Base-by-base conservation (phyloP, 2,113 vertebrate genomes). In the Percopsis transmontana region DNA sequence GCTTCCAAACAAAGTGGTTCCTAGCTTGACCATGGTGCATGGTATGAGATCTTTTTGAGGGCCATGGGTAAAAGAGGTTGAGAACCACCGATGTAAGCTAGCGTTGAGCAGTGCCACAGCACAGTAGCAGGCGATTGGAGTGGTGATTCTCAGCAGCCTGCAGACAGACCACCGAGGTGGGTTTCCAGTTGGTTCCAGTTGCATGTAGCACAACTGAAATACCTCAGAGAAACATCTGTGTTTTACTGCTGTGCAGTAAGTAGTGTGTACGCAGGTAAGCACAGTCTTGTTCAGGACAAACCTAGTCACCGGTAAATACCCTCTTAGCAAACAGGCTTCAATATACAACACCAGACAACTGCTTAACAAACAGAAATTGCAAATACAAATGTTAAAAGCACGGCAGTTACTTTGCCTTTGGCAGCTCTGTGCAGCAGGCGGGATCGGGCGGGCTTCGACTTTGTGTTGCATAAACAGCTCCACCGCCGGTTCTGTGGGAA, bases 81-180 rank as follows among this genome's bases (percentile, higher is more conserved):
- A 4, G 5, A 33, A 7, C 5, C 27, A 33, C 27, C 5, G 27
- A 33, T 6, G 27, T 33, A 7, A 4, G 8, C 27, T 33, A 33
- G 27, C 8, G 27, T 33, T 33, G 27, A 33, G 27, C 27, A 33
- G 5, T 7, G 27, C 5, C 8, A 33, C 27, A 33, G 27, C 8
- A 33, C 27, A 33, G 27, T 33, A 33, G 73, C 77, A 70, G 70
- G 72, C 75, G 79, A 82, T 83, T 77, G 75, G 81, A 70, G 84
- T 80, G 74, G 68, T 53, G 78, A 80, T 76, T 72, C 66, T 56
- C 3, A 50, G 59, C 72, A 68, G 53, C 76, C 79, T 69, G 66
- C 85, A 81, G 66, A 81, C 72, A 72, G 53, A 76, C 71, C 78
- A 76, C 83, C 83, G 79, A 76, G 72, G 45, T n/a, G 68, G 55